These are phyloP conservation scores for Zonitis immaculata DNA, from an alignment of 2,888 invertebrate species.

Conservation along the genomic window DNA sequence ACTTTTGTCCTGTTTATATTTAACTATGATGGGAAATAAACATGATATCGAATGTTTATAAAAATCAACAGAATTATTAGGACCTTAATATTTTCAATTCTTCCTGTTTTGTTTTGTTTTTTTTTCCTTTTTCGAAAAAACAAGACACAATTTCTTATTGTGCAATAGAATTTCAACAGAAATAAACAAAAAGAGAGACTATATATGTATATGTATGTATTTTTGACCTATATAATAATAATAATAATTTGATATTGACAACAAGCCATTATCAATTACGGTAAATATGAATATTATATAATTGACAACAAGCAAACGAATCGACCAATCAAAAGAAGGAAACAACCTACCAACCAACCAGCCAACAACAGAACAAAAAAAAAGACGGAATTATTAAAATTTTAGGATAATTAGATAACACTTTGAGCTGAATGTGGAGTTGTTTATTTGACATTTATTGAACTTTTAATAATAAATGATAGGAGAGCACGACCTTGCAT, in stretches of 20 bases:
- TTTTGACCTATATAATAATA: no score
- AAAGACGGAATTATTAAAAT: not conserved
- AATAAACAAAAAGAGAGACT: no score
- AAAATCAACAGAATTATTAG: not conserved
- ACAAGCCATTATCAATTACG: not conserved
- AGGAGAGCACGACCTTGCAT: constrained; percentile 14
- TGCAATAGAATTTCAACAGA: no score
- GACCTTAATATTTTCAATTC: not conserved
- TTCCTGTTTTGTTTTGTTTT: not conserved
- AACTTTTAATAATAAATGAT: constrained; percentile 10
- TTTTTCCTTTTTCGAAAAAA: not conserved
- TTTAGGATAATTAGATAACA: constrained; percentile 2
- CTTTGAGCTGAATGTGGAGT: not conserved
- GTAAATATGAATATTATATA: not conserved
- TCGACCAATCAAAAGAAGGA: no score
- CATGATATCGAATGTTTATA: constrained; percentile 13
- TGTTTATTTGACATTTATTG: constrained; percentile 16
- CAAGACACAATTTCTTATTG: no score
- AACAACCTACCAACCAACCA: no score
- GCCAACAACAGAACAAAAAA: not conserved
- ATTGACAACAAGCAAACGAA: not conserved
- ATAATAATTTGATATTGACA: no score
- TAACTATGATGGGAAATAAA: constrained; percentile 6
- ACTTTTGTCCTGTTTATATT: constrained; percentile 15
- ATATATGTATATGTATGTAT: no score